These are phyloP conservation scores for Brachionus paranguensis DNA, from an alignment of 1,140 invertebrate species.

Conservation along the genomic window DNA sequence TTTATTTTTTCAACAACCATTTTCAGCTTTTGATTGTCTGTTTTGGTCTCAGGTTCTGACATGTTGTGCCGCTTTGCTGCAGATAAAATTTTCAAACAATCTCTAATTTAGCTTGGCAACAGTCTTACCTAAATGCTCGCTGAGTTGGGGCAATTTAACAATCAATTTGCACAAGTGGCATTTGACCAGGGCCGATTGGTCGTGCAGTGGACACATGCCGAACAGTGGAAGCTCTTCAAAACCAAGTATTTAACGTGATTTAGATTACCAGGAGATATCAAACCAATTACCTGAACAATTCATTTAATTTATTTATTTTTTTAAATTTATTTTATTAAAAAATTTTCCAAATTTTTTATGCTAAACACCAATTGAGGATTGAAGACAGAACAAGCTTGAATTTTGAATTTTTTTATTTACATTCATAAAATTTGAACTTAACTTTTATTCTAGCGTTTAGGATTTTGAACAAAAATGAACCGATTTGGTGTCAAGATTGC, in stretches of 20 bases:
- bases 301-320: not conserved
- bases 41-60: not conserved
- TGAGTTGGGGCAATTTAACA: constrained; percentile 1
- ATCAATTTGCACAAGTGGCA: constrained; percentile 29
- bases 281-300: constrained; percentile 36
- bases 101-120: not conserved
- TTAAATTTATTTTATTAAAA: not conserved
- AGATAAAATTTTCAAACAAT: not conserved
- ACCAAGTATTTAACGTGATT: not conserved
- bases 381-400: not conserved
- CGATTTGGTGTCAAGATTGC: not conserved
- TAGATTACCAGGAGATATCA: not conserved
- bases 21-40: not conserved
- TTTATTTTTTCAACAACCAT: constrained; percentile 26
- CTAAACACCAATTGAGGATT: not conserved
- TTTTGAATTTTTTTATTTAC: not conserved
- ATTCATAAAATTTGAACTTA: not conserved
- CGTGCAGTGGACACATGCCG: constrained; percentile 25
- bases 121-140: constrained; percentile 21
- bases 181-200: constrained; percentile 13
- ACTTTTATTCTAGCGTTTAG: not conserved
- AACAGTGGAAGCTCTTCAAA: constrained; percentile 17
- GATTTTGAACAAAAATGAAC: not conserved
- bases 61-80: not conserved
- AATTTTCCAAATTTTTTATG: not conserved